Percentiles rank a stretch among this genome's conserved stretches.
Evolutionary conservation across 1,140 invertebrate species (phyloP).

Genomic region (Drosophila pruinosa): DNA sequence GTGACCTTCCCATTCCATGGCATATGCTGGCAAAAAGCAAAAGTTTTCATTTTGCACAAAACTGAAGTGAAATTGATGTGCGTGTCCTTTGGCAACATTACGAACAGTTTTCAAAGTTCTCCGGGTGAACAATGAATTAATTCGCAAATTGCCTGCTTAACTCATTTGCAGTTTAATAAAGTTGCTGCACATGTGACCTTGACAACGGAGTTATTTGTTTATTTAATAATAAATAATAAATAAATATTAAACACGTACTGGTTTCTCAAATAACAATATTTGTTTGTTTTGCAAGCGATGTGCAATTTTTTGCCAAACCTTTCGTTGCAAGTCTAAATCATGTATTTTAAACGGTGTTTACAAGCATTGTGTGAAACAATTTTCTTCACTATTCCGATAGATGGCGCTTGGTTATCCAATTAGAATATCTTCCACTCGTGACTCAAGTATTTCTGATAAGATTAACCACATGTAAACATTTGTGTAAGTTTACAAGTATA

Average conservation of each 20-base stretch:
- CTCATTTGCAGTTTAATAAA: slow-evolving; percentile 14
- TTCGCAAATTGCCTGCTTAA: slow-evolving; percentile 29
- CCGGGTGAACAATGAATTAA: slow-evolving; percentile 10
- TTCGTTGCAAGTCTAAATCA: too few species aligned
- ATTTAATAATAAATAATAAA: too few species aligned
- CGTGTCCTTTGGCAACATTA: slow-evolving; percentile 1
- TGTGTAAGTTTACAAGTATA: background rate
- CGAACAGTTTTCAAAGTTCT: slow-evolving; percentile 1
- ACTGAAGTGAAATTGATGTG: slow-evolving; percentile 5
- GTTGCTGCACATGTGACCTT: background rate
- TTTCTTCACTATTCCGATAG: background rate
- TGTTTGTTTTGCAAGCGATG: too few species aligned
- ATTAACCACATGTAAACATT: background rate
- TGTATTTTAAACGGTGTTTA: too few species aligned
- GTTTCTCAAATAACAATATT: too few species aligned
- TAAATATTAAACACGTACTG: too few species aligned
- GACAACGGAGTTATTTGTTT: background rate
- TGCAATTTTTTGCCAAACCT: too few species aligned
- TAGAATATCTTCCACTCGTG: background rate
- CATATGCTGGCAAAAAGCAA: background rate
- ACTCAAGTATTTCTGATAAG: background rate
- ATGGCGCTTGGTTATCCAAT: background rate
- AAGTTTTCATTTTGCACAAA: slow-evolving; percentile 12
- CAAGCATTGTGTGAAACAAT: too few species aligned
- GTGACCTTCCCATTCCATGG: too few species aligned